These are phyloP conservation scores for Oscheius myriophilus DNA, from an alignment of 2,888 invertebrate species.

Conservation along the genomic window DNA sequence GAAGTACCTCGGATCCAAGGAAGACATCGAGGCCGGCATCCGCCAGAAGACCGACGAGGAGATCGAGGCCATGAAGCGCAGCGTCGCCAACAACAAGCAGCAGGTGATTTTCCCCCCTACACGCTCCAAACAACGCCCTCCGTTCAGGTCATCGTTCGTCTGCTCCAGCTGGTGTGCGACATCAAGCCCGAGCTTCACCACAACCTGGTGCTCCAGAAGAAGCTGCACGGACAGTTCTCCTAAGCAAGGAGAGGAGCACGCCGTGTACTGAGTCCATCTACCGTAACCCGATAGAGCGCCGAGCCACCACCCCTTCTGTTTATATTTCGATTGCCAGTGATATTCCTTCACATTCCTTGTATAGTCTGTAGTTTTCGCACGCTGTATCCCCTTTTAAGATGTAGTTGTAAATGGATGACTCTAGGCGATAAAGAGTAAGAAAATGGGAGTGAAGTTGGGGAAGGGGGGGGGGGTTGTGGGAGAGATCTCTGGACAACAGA, in stretches of 20 bases:
- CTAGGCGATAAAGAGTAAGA: too few relatives aligned
- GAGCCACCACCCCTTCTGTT: neutral
- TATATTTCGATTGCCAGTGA: constrained; percentile 1
- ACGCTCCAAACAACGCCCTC: neutral
- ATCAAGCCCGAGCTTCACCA: constrained; percentile 69
- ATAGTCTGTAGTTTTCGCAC: constrained; percentile 19
- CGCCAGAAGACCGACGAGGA: constrained; percentile 63
- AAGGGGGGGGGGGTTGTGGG: too few relatives aligned
- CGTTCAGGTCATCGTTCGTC: constrained; percentile 68
- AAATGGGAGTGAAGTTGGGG: too few relatives aligned
- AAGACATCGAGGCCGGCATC: constrained; percentile 69
- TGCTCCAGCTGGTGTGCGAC: constrained; percentile 69
- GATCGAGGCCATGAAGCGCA: constrained; percentile 65
- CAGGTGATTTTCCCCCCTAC: constrained; percentile 48
- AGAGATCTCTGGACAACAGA: too few relatives aligned
- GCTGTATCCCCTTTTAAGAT: too few relatives aligned
- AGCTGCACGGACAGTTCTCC: constrained; percentile 64
- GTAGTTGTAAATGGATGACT: too few relatives aligned
- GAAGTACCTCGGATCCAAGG: constrained; percentile 69
- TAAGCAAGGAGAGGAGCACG: constrained; percentile 5
- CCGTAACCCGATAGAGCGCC: constrained; percentile 4
- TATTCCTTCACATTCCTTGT: constrained; percentile 15
- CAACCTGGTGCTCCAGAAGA: constrained; percentile 69
- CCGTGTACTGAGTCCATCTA: neutral
- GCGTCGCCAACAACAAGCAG: constrained; percentile 68